Evolutionary conservation across 2,113 vertebrate species (phyloP), one percentile per base, ranked within the genome.

Genomic region (Riparia riparia): DNA sequence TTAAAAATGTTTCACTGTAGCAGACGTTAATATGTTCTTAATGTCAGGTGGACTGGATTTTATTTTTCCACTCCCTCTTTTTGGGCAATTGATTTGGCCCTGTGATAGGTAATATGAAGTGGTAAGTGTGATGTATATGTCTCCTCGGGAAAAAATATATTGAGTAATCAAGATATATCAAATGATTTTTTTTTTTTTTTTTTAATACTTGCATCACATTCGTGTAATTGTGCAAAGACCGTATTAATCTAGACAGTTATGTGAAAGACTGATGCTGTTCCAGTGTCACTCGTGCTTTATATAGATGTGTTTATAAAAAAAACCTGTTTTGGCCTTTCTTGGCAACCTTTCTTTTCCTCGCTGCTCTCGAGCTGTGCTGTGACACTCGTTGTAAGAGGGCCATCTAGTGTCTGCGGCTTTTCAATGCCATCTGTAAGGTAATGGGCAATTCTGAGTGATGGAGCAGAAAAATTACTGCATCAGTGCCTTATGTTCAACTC

Each of bases 331-430:
- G 37, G 8, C 39, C 29, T 53, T 61, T 64, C 63, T 86, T 77
- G 29, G 29, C 49, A 53, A 6, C 57, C 7, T 41, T 32, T 81
- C 28, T 76, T 77, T 51, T 19, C 41, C n/a, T 18, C 47, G 0
- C 8, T 31, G 28, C 2, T 7, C 29, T 34, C 3, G 31, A 63
- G 44, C 66, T 61, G 57, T 21, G 19, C 89, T 47, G 2, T 78
- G 47, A 51, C n/a, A 13, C 65, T 72, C 86, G 93, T 85, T 96
- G 91, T 94, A 91, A 95, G 95, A 93, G 92, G 90, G 96, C 97
- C 98, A 97, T 95, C 97, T 98, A 98, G 96, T 89, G 97, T 91
- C 83, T 70, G 29, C 63, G 51, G 65, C 41, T 92, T 65, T 82
- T 53, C 71, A 91, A 2, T 73, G 21, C 65, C 26, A 11, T 93